Evolutionary conservation across 1,140 invertebrate genomes (phyloP).

Genomic region (Cydia fagiglandana): DNA sequence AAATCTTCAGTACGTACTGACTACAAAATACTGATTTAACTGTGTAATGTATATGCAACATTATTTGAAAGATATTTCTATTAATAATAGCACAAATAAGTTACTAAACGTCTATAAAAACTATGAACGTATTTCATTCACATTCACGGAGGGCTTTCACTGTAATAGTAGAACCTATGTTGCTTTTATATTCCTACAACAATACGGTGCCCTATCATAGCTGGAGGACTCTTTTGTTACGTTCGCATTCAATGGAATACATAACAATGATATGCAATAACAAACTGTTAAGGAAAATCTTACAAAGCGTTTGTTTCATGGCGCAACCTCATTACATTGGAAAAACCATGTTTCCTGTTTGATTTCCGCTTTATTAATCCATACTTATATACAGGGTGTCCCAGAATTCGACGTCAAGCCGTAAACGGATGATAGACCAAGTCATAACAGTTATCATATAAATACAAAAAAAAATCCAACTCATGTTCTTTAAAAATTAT

Average conservation of each 20-base stretch:
- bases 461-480: too few relatives aligned
- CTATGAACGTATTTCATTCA: background rate
- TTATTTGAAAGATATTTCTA: too few relatives aligned
- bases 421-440: too few relatives aligned
- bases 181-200: constrained; percentile 1
- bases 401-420: too few relatives aligned
- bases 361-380: background rate
- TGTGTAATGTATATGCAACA: too few relatives aligned
- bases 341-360: constrained; percentile 4
- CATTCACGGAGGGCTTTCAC: background rate
- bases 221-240: constrained; percentile 7
- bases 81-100: too few relatives aligned
- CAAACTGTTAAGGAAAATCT: background rate
- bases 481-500: too few relatives aligned
- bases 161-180: background rate
- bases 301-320: constrained; percentile 19
- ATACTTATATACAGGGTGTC: too few relatives aligned
- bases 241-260: constrained; percentile 1
- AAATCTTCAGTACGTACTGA: too few relatives aligned
- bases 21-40: too few relatives aligned
- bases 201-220: background rate
- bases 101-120: background rate
- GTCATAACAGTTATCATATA: too few relatives aligned
- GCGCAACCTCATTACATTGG: constrained; percentile 1
- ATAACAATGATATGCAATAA: constrained; percentile 11